Conservation (phyloP, 2,113 vertebrate species). For the Vimba vimba region DNA sequence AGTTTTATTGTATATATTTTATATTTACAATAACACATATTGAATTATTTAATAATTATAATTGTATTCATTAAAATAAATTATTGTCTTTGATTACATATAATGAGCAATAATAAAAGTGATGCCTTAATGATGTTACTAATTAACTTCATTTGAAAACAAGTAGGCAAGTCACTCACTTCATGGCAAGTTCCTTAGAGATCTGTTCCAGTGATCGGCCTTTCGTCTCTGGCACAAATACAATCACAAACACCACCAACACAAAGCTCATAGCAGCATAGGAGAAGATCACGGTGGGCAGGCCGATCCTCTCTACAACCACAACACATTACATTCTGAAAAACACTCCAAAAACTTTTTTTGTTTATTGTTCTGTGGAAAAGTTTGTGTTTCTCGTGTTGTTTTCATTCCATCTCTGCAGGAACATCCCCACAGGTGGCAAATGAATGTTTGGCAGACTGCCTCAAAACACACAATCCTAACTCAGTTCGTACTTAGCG, state of each 20-base stretch:
- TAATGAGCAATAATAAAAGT: too few relatives aligned
- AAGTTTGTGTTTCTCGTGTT: slow-evolving; percentile 15
- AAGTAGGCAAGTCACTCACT: slow-evolving; percentile 73
- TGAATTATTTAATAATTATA: too few relatives aligned
- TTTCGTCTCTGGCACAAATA: slow-evolving; percentile 91
- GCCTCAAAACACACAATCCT: slow-evolving; percentile 24
- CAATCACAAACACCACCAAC: slow-evolving; percentile 85
- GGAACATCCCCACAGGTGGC: slow-evolving; percentile 23
- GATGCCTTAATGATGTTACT: neutral
- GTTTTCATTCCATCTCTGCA: slow-evolving; percentile 24
- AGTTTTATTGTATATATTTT: too few relatives aligned
- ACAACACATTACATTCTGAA: neutral
- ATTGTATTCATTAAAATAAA: too few relatives aligned
- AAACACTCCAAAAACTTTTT: neutral
- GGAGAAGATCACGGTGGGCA: slow-evolving; percentile 88
- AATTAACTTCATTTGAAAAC: neutral
- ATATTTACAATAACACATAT: too few relatives aligned
- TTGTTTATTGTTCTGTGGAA: neutral
- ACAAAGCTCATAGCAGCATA: slow-evolving; percentile 88
- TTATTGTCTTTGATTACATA: too few relatives aligned
- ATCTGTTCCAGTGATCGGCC: slow-evolving; percentile 92
- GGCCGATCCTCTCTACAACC: slow-evolving; percentile 84
- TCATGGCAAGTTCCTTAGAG: slow-evolving; percentile 87
- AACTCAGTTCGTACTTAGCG: neutral
- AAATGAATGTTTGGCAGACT: neutral